Evolutionary conservation across 1,140 invertebrate species (phyloP).

Genomic region (Marisa cornuarietis): DNA sequence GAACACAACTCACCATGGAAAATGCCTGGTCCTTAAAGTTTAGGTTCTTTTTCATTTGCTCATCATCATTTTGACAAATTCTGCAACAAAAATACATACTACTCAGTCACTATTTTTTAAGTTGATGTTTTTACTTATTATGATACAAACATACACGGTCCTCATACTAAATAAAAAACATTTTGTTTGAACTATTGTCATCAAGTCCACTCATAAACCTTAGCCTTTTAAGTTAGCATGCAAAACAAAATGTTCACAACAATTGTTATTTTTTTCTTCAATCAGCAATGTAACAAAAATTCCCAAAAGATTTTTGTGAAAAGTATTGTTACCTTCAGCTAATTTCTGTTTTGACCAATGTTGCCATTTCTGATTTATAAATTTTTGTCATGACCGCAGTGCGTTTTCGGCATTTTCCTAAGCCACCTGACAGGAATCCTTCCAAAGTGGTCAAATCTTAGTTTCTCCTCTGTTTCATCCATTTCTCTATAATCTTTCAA

Average conservation of each 20-base stretch:
- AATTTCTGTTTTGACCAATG: no score
- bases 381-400: no score
- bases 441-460: no score
- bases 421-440: no score
- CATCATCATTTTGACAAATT: conserved; percentile 27
- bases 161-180: neutral
- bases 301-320: no score
- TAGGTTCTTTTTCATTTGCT: conserved; percentile 4
- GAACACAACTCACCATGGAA: neutral
- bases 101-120: neutral
- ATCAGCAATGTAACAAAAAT: no score
- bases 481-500: no score
- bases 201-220: neutral
- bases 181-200: neutral
- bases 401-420: no score
- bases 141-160: neutral
- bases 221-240: no score
- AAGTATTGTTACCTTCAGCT: neutral
- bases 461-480: no score
- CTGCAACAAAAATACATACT: conserved; percentile 10
- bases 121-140: neutral
- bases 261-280: no score
- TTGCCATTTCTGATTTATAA: no score
- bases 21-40: neutral
- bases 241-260: neutral